Evolutionary conservation across 2,113 vertebrate genomes (phyloP).

Genomic region (Ascaphus truei): DNA sequence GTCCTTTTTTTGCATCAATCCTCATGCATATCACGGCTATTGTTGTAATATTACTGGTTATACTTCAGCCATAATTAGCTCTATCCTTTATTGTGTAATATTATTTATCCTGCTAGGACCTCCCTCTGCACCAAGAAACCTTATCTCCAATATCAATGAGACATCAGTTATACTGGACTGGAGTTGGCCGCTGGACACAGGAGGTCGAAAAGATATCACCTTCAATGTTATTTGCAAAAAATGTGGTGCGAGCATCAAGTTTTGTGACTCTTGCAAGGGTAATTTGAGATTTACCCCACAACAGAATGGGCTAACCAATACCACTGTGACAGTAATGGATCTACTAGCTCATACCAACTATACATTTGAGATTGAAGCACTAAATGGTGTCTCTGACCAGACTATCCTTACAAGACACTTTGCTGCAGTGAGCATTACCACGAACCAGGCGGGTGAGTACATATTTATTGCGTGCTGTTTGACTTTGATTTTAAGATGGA

Average conservation of each 20-base stretch:
- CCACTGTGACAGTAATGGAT: conserved; percentile 87
- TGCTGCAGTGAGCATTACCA: conserved; percentile 91
- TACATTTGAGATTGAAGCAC: conserved; percentile 91
- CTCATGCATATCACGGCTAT: too few species aligned
- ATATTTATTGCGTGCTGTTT: fast-evolving
- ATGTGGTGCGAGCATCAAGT: conserved; percentile 61
- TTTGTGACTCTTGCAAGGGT: conserved; percentile 83
- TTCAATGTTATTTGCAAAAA: conserved; percentile 93
- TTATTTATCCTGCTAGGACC: conserved; percentile 69
- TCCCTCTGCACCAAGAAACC: conserved; percentile 87
- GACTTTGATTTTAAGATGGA: too few species aligned
- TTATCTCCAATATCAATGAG: conserved; percentile 97
- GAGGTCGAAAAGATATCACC: conserved; percentile 85
- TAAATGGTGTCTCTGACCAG: conserved; percentile 84
- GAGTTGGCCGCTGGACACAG: conserved; percentile 90
- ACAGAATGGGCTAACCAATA: conserved; percentile 81
- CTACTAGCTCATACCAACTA: conserved; percentile 96
- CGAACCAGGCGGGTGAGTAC: conserved; percentile 93
- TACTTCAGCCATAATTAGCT: too few species aligned
- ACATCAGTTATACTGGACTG: conserved; percentile 97
- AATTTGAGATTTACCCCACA: conserved; percentile 86
- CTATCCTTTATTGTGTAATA: not conserved
- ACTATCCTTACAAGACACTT: conserved; percentile 74
- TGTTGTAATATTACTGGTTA: too few species aligned
- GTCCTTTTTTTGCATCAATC: too few species aligned